Evolutionary conservation across 2,888 invertebrate species (phyloP).

Genomic region (Drosophila kokeensis): DNA sequence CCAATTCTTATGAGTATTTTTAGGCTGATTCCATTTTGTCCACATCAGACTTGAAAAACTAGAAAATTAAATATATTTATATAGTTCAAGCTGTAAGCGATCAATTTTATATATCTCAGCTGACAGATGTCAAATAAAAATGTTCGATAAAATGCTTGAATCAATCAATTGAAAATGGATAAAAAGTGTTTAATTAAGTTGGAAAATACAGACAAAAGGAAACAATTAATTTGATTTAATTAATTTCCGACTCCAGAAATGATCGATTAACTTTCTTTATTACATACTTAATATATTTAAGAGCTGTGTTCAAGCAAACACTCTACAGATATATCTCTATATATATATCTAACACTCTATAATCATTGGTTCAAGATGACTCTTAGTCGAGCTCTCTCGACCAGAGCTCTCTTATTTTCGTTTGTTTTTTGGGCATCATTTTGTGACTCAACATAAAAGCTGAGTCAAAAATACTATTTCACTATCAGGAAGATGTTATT

Average conservation of each 20-base stretch:
- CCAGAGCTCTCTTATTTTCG: not conserved
- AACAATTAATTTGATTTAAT: too few relatives aligned
- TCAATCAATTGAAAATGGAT: not conserved
- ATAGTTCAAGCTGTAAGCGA: not conserved
- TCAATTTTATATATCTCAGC: not conserved
- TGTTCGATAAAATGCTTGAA: not conserved
- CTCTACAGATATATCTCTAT: not conserved
- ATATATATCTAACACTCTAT: not conserved
- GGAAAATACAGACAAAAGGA: not conserved
- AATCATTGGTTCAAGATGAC: not conserved
- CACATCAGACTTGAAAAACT: not conserved
- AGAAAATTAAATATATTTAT: not conserved
- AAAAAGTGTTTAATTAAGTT: not conserved
- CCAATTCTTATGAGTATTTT: not conserved
- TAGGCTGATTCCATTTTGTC: not conserved
- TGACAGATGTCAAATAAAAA: not conserved
- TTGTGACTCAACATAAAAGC: not conserved
- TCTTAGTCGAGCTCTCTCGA: not conserved
- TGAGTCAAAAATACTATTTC: not conserved
- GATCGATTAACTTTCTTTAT: too few relatives aligned
- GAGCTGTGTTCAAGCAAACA: too few relatives aligned
- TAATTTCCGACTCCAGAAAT: too few relatives aligned
- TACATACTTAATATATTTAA: not conserved
- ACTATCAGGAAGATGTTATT: not conserved
- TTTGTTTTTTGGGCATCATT: not conserved